These are phyloP conservation scores for Macrosoma leucophasiata DNA, from an alignment of 2,888 invertebrate genomes.

Conservation along the genomic window DNA sequence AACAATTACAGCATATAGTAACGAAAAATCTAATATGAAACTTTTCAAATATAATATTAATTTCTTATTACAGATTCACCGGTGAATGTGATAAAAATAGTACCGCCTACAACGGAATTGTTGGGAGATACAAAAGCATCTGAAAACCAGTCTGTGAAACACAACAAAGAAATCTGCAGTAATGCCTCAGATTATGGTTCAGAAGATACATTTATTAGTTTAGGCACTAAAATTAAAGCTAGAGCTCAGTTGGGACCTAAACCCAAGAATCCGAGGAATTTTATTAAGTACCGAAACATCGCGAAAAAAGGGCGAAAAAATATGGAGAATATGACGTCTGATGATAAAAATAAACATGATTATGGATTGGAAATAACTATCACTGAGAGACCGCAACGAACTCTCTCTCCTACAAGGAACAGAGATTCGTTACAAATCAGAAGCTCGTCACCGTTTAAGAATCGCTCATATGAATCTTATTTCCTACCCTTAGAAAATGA, in stretches of 20 bases:
- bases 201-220: constrained; percentile 66
- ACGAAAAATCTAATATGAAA: no score
- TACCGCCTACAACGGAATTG: constrained; percentile 57
- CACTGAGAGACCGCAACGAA: constrained; percentile 38
- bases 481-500: constrained; percentile 48
- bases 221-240: constrained; percentile 71
- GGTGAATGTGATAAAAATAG: constrained; percentile 45
- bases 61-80: constrained; percentile 43
- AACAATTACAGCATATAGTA: no score
- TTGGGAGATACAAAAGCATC: constrained; percentile 37
- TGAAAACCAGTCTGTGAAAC: constrained; percentile 31
- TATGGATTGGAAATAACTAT: constrained; percentile 62
- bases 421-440: constrained; percentile 37
- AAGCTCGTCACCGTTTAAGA: constrained; percentile 45
- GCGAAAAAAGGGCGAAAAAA: constrained; percentile 45
- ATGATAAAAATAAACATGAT: constrained; percentile 31
- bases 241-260: constrained; percentile 58
- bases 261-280: constrained; percentile 50
- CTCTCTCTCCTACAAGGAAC: constrained; percentile 41
- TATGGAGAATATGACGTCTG: constrained; percentile 41
- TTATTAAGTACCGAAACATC: constrained; percentile 52
- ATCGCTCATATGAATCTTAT: constrained; percentile 50
- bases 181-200: constrained; percentile 68
- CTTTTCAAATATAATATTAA: constrained; percentile 3
- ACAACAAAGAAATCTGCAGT: constrained; percentile 51